Evolutionary conservation across 1,140 invertebrate genomes (phyloP).

Genomic region (Schlechtendalia chinensis): DNA sequence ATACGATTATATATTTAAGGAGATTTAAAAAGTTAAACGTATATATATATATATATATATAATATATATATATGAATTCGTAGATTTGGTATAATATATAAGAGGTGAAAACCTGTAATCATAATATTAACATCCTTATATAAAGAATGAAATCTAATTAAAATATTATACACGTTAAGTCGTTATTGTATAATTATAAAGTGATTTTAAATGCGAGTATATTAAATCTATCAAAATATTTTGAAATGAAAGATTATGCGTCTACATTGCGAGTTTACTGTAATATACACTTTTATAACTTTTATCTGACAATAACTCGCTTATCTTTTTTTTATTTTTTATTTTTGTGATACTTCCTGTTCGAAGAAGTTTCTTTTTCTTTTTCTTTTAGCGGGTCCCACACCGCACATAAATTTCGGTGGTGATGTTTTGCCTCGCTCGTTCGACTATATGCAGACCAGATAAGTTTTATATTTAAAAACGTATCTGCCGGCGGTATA

Average conservation of each 20-base stretch:
- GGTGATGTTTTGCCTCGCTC: slow-evolving; percentile 12
- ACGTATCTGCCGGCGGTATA: background rate
- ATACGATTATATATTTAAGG: too few species aligned
- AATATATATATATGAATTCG: too few species aligned
- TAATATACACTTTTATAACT: slow-evolving; percentile 16
- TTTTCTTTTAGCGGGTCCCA: slow-evolving; percentile 40
- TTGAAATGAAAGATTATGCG: background rate
- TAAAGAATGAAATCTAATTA: background rate
- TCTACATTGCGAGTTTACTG: background rate
- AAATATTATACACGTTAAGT: too few species aligned
- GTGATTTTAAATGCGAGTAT: background rate
- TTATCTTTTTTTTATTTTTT: slow-evolving; percentile 40
- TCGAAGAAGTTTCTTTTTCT: slow-evolving; percentile 33
- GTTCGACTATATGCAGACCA: slow-evolving; percentile 45
- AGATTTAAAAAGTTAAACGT: too few species aligned
- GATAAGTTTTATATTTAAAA: slow-evolving; percentile 48
- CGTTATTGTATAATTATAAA: background rate
- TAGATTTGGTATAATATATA: too few species aligned
- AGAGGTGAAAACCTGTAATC: too few species aligned
- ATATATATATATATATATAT: too few species aligned
- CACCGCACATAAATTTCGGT: slow-evolving; percentile 44
- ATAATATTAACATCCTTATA: background rate
- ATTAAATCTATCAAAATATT: slow-evolving; percentile 5
- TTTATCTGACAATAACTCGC: slow-evolving; percentile 33
- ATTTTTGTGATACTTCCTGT: slow-evolving; percentile 45